Conservation (phyloP, 2,797 vertebrate genomes). For the Lerista edwardsae region DNA sequence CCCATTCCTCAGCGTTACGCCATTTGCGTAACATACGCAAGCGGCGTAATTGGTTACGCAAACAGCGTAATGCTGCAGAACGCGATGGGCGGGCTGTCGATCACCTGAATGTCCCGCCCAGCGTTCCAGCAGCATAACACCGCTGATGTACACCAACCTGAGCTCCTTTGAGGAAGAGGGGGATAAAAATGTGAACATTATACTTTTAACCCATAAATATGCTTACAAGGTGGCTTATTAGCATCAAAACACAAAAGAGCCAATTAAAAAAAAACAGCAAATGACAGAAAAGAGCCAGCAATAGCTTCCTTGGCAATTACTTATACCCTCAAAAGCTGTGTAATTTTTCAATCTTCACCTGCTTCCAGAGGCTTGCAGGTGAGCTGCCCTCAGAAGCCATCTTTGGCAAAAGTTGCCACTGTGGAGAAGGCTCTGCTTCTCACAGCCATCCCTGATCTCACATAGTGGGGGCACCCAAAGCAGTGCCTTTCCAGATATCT, state of each 20-base stretch:
- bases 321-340: neutral
- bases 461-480: neutral
- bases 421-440: neutral
- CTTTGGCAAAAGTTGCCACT: neutral
- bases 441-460: neutral
- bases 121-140: too few relatives aligned
- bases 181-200: too few relatives aligned
- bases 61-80: too few relatives aligned
- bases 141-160: too few relatives aligned
- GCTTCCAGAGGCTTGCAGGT: neutral
- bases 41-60: too few relatives aligned
- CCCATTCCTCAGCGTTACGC: too few relatives aligned
- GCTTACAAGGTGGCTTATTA: neutral
- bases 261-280: neutral
- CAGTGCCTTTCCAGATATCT: neutral
- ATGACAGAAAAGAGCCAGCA: too few relatives aligned
- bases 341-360: neutral
- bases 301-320: neutral
- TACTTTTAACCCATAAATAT: neutral
- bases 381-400: neutral
- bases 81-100: too few relatives aligned
- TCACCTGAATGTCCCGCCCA: too few relatives aligned
- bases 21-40: too few relatives aligned
- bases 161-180: too few relatives aligned
- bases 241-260: neutral